phyloP scores from a whole-genome alignment of 2,113 vertebrate species.

The Aegotheles bennettii region DNA sequence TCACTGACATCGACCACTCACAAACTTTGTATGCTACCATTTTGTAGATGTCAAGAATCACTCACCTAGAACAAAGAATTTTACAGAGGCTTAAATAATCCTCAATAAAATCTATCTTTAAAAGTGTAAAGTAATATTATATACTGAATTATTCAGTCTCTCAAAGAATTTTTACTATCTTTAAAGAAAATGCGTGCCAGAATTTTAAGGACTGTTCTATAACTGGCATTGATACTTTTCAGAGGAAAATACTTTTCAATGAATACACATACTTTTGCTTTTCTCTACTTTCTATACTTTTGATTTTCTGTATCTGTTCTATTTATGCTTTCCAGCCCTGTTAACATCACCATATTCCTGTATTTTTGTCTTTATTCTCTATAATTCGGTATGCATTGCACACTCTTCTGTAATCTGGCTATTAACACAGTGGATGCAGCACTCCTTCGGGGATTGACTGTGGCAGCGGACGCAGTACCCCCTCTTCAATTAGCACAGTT shows the following conservation, averaged over 20 bases:
- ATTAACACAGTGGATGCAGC: conserved; percentile 74
- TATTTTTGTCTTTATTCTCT: conserved; percentile 33
- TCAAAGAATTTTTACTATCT: background rate
- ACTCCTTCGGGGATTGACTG: conserved; percentile 75
- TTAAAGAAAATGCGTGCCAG: background rate
- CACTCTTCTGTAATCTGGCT: conserved; percentile 6
- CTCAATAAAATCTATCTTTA: background rate
- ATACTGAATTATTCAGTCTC: background rate
- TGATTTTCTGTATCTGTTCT: background rate
- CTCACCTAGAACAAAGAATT: background rate
- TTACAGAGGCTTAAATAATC: background rate
- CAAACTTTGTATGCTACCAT: background rate
- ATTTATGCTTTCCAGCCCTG: background rate
- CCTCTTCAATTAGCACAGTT: conserved; percentile 76
- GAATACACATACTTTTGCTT: background rate
- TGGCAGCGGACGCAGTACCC: conserved; percentile 78
- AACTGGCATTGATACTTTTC: background rate
- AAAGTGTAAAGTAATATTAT: background rate
- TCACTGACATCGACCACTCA: background rate
- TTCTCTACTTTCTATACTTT: background rate
- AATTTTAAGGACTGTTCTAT: background rate
- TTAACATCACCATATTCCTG: conserved; percentile 55
- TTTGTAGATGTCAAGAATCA: background rate
- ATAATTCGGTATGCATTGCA: background rate
- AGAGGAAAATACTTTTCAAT: background rate